Evolutionary conservation across 2,888 invertebrate species (phyloP), one percentile per base, ranked within the genome.

Genomic region (Spisula solida): DNA sequence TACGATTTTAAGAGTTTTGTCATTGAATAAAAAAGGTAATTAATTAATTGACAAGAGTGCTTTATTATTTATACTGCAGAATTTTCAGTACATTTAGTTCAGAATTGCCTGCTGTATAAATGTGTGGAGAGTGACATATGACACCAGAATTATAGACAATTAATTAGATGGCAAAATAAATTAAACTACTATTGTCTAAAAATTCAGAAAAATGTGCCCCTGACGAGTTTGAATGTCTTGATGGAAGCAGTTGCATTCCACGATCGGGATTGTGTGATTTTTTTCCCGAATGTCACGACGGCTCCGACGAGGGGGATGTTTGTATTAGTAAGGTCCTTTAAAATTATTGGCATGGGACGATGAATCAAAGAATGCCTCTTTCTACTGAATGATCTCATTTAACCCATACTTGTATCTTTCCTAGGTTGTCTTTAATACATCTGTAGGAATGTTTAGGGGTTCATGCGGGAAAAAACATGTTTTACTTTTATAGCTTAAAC

Each of bases 221-320:
- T 10, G 87, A 83, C 16, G 75, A 88, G 80, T 90, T 90, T 82
- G 18, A 66, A 48, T 90, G 90, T 75, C 48, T 34, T 14, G 82
- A 85, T 29, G 90, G 79, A 56, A 55, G 85, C 18, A 82, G 79
- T 47, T 90, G 90, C 82, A 80, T 90, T 20, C 25, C 79, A 20
- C 20, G 20, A 18, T 48, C 48, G 18, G 12, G 31, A 56, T 20
- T 70, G 0, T 88, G 90, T 79, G 88, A 90, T 79, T 78, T 48
- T 29, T 85, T 88, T 47, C 90, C 90, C 18, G 90, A 90, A 56
- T 90, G 90, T 87, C 18, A 14, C 8, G 90, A 90, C 60, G 82
- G 80, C 16, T 88, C 88, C 8, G 90, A 90, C 80, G 90, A 90
- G 25, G 18, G 55, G 8, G 56, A 79, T 55, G n/a, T 41, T 41